phyloP scores from a whole-genome alignment of 2,888 invertebrate species.

The Netelia melanura region DNA sequence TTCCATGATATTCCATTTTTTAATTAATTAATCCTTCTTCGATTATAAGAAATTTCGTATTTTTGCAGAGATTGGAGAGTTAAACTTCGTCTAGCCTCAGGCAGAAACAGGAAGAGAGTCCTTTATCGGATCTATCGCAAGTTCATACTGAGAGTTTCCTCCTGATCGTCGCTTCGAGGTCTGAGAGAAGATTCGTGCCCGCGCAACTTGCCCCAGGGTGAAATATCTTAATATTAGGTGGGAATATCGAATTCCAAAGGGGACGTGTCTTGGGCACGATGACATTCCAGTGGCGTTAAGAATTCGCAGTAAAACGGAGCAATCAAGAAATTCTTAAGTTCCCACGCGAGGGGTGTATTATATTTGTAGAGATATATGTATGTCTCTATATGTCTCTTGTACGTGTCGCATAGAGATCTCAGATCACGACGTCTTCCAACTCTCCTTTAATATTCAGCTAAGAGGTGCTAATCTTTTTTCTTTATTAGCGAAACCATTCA shows the following conservation, averaged over 20 bases:
- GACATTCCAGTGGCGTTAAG: constrained; percentile 77
- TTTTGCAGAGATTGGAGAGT: not conserved
- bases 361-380: constrained; percentile 3
- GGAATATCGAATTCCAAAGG: constrained; percentile 72
- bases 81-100: not conserved
- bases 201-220: constrained; percentile 62
- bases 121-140: constrained; percentile 11
- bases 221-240: constrained; percentile 70
- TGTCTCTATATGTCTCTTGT: not conserved
- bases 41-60: not conserved
- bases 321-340: constrained; percentile 82
- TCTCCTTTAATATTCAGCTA: constrained; percentile 49
- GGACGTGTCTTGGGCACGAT: constrained; percentile 70
- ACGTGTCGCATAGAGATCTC: constrained; percentile 9
- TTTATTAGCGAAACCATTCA: constrained; percentile 28
- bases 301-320: constrained; percentile 63
- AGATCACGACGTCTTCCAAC: not conserved
- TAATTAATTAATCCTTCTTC: not conserved
- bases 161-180: constrained; percentile 1
- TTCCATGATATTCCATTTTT: constrained; percentile 34
- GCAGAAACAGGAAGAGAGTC: constrained; percentile 4
- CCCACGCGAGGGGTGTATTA: constrained; percentile 39
- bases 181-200: constrained; percentile 54
- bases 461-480: constrained; percentile 55
- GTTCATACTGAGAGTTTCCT: constrained; percentile 45